Percentiles rank a stretch among this genome's conserved stretches.
Conservation (phyloP, 2,888 invertebrate genomes). For the Aphidius colemani region DNA sequence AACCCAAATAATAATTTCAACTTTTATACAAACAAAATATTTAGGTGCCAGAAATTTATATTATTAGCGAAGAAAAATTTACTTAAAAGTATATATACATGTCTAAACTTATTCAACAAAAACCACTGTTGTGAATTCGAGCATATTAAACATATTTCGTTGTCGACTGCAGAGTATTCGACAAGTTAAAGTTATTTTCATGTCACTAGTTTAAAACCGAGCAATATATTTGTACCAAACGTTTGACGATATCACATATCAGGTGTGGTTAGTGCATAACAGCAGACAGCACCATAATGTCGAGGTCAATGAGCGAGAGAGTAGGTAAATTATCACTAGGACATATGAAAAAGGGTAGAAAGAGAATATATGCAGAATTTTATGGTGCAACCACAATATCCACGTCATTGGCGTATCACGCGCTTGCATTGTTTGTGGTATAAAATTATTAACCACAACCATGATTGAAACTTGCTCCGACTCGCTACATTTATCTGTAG, state of each 20-base stretch:
- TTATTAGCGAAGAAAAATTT: no score
- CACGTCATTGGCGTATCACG: slow-evolving; percentile 27
- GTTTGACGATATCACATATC: slow-evolving; percentile 8
- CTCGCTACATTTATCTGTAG: slow-evolving; percentile 33
- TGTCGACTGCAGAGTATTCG: slow-evolving; percentile 15
- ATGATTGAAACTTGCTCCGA: slow-evolving; percentile 46
- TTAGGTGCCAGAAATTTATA: no score
- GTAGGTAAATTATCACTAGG: not conserved
- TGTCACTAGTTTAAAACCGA: slow-evolving; percentile 47
- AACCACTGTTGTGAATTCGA: no score
- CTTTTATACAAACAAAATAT: no score
- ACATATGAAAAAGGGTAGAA: not conserved
- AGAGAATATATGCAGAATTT: slow-evolving; percentile 26
- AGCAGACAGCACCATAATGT: not conserved
- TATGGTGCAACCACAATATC: slow-evolving; percentile 34
- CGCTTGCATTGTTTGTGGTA: slow-evolving; percentile 38
- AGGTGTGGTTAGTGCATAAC: no score
- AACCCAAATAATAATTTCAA: no score
- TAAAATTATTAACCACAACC: slow-evolving; percentile 52
- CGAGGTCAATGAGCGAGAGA: not conserved
- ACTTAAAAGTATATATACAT: no score
- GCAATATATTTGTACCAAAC: slow-evolving; percentile 43
- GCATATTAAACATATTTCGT: no score
- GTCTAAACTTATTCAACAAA: no score
- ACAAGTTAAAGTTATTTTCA: slow-evolving; percentile 50